A percentile compares a stretch with the other conserved stretches of the same genome.
phyloP scores from a whole-genome alignment of 1,140 invertebrate species.

The Ladona fulva region DNA sequence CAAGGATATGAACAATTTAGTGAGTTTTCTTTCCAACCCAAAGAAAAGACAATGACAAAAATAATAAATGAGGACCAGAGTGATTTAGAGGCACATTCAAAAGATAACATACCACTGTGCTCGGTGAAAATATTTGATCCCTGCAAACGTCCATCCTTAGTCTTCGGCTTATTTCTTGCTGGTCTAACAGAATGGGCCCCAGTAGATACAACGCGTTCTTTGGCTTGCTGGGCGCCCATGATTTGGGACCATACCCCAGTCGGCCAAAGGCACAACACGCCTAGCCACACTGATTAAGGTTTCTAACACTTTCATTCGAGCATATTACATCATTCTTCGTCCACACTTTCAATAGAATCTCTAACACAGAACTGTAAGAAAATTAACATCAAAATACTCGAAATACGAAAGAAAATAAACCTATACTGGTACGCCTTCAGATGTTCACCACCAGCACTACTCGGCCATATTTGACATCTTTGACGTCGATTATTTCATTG shows the following conservation, averaged over 20 bases:
- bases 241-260: slow-evolving; percentile 29
- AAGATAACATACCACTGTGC: slow-evolving; percentile 64
- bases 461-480: slow-evolving; percentile 44
- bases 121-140: slow-evolving; percentile 84
- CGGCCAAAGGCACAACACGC: slow-evolving; percentile 25
- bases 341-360: slow-evolving; percentile 13
- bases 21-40: too few relatives aligned
- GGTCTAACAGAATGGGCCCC: slow-evolving; percentile 53
- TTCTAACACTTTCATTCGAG: slow-evolving; percentile 16
- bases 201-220: slow-evolving; percentile 54
- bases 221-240: slow-evolving; percentile 85
- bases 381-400: slow-evolving; percentile 31
- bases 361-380: slow-evolving; percentile 23
- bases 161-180: slow-evolving; percentile 53
- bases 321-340: slow-evolving; percentile 19
- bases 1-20: too few relatives aligned
- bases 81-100: not conserved
- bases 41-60: not conserved
- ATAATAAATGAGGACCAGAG: not conserved
- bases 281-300: slow-evolving; percentile 25
- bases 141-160: slow-evolving; percentile 66
- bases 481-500: slow-evolving; percentile 44
- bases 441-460: slow-evolving; percentile 23
- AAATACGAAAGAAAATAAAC: slow-evolving; percentile 15
- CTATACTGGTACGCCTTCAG: not conserved